Conservation (phyloP, 2,888 invertebrate genomes). For the Melinaea marsaeus region DNA sequence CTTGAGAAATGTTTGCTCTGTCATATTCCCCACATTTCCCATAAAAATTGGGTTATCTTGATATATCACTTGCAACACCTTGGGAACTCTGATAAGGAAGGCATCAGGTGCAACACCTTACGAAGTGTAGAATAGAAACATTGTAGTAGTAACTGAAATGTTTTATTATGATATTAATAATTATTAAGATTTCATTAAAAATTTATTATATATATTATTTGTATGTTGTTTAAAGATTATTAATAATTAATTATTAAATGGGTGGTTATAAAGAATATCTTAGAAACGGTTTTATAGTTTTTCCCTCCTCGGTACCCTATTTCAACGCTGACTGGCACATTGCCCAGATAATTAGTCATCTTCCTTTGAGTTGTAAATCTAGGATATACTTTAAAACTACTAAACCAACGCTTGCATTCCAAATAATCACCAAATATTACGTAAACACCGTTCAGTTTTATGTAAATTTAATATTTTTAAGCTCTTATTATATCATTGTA, state of each 20-base stretch:
- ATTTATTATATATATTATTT: no score
- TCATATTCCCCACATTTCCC: slow-evolving; percentile 53
- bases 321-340: slow-evolving; percentile 48
- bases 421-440: background rate
- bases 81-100: slow-evolving; percentile 45
- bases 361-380: slow-evolving; percentile 48
- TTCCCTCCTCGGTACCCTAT: slow-evolving; percentile 36
- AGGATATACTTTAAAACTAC: slow-evolving; percentile 48
- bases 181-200: background rate
- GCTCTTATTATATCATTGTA: background rate
- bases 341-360: slow-evolving; percentile 71
- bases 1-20: slow-evolving; percentile 41
- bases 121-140: background rate
- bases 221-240: no score
- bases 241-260: background rate
- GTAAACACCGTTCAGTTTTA: background rate
- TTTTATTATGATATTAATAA: background rate
- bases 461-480: background rate
- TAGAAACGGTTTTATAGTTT: slow-evolving; percentile 30
- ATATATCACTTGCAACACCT: slow-evolving; percentile 58
- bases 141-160: background rate
- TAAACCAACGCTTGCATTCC: background rate
- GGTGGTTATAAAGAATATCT: slow-evolving; percentile 15
- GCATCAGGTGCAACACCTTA: slow-evolving; percentile 23
- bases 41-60: slow-evolving; percentile 72